A percentile compares a stretch with the other conserved stretches of the same genome.
phyloP scores from a whole-genome alignment of 2,888 invertebrate genomes.

The Thymelicus acteon region DNA sequence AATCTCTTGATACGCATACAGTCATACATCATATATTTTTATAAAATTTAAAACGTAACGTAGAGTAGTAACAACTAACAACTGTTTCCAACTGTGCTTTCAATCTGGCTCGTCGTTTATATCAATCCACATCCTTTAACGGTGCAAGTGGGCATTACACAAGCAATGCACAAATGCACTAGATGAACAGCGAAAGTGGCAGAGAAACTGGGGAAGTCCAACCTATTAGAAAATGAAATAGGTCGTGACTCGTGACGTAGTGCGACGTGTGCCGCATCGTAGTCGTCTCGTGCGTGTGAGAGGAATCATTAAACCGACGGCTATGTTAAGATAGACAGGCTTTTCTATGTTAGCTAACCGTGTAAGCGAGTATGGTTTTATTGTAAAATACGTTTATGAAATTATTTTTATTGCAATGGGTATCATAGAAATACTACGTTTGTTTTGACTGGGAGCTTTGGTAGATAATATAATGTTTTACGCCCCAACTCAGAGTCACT shows the following conservation, averaged over 20 bases:
- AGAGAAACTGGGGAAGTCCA: constrained; percentile 61
- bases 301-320: constrained; percentile 49
- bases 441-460: too few species aligned
- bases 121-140: constrained; percentile 15
- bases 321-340: constrained; percentile 21
- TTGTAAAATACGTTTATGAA: too few species aligned
- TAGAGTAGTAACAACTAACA: too few species aligned
- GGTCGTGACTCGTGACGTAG: constrained; percentile 48
- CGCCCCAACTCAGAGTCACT: too few species aligned
- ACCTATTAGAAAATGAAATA: constrained; percentile 50
- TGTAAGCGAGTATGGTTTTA: too few species aligned
- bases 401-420: too few species aligned
- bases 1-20: too few species aligned
- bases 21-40: too few species aligned
- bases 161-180: constrained; percentile 27
- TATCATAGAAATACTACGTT: too few species aligned
- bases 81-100: too few species aligned
- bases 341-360: constrained; percentile 28
- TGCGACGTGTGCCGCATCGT: constrained; percentile 42
- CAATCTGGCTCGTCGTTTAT: constrained; percentile 1
- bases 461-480: too few species aligned
- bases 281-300: constrained; percentile 31
- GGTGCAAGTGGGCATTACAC: constrained; percentile 19
- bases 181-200: constrained; percentile 51
- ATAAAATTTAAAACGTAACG: too few species aligned